These are phyloP conservation scores for Ctenoplectra terminalis DNA, from an alignment of 1,140 invertebrate genomes.

Conservation along the genomic window DNA sequence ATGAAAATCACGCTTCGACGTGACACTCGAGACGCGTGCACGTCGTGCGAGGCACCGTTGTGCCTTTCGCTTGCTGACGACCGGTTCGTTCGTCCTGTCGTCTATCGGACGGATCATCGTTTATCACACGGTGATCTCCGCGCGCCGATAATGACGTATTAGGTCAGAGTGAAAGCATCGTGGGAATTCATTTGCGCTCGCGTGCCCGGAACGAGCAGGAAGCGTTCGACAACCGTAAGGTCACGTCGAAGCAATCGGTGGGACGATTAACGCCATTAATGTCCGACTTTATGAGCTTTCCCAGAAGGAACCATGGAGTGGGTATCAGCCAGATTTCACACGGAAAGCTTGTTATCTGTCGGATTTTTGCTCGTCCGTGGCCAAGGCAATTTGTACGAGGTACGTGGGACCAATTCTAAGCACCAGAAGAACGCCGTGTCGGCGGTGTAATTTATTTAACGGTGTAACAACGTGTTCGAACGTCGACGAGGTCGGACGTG, in stretches of 20 bases:
- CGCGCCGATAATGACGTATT: slow-evolving; percentile 36
- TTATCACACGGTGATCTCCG: slow-evolving; percentile 14
- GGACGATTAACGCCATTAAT: slow-evolving; percentile 35
- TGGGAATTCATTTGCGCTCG: slow-evolving; percentile 40
- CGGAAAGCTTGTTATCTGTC: not conserved
- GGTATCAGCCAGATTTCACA: not conserved
- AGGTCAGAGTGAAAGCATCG: slow-evolving; percentile 40
- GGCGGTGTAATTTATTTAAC: slow-evolving; percentile 3
- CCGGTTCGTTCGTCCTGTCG: slow-evolving; percentile 31
- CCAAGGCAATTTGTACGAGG: not conserved
- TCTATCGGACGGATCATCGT: slow-evolving; percentile 28
- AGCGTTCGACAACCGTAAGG: slow-evolving; percentile 4
- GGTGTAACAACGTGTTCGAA: not conserved
- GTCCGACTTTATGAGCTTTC: slow-evolving; percentile 17
- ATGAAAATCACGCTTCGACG: slow-evolving; percentile 16
- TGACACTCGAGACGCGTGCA: not conserved
- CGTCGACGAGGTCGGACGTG: not conserved
- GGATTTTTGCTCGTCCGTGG: not conserved
- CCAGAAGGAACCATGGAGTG: not conserved
- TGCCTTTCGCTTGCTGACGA: slow-evolving; percentile 46
- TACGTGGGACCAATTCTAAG: not conserved
- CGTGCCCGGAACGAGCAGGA: slow-evolving; percentile 12
- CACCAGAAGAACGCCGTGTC: not conserved
- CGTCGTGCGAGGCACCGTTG: slow-evolving; percentile 15
- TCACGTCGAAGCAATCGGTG: slow-evolving; percentile 22